These are phyloP conservation scores for Brachystomella parvula DNA, from an alignment of 1,140 invertebrate species.

Conservation along the genomic window DNA sequence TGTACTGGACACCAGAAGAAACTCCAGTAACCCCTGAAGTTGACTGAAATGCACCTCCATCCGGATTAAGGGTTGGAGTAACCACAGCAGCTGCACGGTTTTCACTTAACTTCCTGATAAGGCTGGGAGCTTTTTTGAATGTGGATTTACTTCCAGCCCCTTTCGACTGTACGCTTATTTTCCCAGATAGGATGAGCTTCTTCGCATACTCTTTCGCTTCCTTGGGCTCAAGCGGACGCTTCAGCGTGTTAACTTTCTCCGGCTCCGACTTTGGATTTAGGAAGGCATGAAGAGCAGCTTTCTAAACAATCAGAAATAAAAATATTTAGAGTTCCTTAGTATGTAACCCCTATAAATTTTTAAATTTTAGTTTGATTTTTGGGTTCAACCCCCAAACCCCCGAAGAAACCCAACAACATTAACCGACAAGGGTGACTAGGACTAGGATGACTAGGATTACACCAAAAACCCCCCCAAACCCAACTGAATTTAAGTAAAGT, in stretches of 20 bases:
- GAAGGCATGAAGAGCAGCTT: conserved; percentile 81
- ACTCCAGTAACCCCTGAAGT: background rate
- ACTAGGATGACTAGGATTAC: too few species aligned
- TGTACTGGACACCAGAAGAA: background rate
- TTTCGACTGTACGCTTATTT: conserved; percentile 73
- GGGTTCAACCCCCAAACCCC: background rate
- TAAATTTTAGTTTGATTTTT: background rate
- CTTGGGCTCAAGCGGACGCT: conserved; percentile 73
- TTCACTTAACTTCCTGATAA: conserved; percentile 67
- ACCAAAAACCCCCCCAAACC: too few species aligned
- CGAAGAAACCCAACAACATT: background rate
- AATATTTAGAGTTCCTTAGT: conserved; percentile 16
- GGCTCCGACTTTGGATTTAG: conserved; percentile 81
- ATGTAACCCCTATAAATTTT: conserved; percentile 13
- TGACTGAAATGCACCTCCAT: background rate
- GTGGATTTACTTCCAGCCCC: conserved; percentile 58
- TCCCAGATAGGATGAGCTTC: conserved; percentile 87
- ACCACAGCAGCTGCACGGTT: conserved; percentile 29
- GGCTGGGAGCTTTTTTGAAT: conserved; percentile 50
- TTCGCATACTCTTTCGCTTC: conserved; percentile 91
- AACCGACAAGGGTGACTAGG: background rate
- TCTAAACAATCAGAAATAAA: conserved; percentile 49
- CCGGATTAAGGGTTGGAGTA: conserved; percentile 30
- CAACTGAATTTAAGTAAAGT: too few species aligned
- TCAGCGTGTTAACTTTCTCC: conserved; percentile 64